A percentile compares a stretch with the other conserved stretches of the same genome.
Evolutionary conservation across 2,888 invertebrate species (phyloP).

Genomic region (Melanophora roralis): DNA sequence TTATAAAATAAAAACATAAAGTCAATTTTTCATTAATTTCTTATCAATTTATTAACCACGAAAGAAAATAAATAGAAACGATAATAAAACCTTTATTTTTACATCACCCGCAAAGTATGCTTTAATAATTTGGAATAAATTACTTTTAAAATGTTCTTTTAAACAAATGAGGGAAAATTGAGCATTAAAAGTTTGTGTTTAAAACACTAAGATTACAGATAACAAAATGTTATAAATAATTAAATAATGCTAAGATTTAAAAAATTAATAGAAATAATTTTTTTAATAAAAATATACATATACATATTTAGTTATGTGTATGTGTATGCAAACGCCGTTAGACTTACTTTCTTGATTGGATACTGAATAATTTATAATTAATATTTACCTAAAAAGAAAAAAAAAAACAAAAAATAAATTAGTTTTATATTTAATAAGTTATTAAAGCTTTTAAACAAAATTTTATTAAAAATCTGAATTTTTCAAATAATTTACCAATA

Average conservation of each 20-base stretch:
- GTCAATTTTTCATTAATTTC: slow-evolving; percentile 30
- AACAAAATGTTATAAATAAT: too few species aligned
- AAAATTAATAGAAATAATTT: background rate
- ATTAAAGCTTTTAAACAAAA: too few species aligned
- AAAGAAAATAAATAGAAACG: slow-evolving; percentile 10
- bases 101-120: slow-evolving; percentile 40
- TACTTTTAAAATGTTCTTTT: background rate
- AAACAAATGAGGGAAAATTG: background rate
- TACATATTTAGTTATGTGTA: too few species aligned
- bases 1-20: background rate
- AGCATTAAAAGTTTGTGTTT: slow-evolving; percentile 9
- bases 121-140: background rate
- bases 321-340: too few species aligned
- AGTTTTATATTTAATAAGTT: too few species aligned
- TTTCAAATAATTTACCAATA: too few species aligned
- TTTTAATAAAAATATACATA: background rate
- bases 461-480: too few species aligned
- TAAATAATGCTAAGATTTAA: too few species aligned
- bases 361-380: background rate
- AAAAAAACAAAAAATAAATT: background rate
- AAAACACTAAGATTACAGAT: too few species aligned
- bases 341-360: too few species aligned
- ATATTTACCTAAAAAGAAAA: slow-evolving; percentile 15
- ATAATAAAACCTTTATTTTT: slow-evolving; percentile 2
- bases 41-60: slow-evolving; percentile 28